These are phyloP conservation scores for Ariolimax columbianus DNA, from an alignment of 2,888 invertebrate genomes.

Conservation along the genomic window DNA sequence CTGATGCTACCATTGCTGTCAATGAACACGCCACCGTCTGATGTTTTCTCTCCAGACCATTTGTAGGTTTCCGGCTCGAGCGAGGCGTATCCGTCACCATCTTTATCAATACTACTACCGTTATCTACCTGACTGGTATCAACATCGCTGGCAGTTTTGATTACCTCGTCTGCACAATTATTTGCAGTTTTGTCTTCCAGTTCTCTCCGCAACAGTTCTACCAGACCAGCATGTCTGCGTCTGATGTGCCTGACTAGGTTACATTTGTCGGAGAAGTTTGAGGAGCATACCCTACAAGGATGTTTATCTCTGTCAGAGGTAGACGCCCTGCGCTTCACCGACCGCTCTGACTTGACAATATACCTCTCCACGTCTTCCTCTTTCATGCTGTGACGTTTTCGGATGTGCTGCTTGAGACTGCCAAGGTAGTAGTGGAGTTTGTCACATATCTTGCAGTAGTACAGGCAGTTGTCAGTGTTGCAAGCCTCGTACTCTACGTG, in stretches of 20 bases:
- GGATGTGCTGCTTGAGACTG: conserved; percentile 41
- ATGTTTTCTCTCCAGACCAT: neutral
- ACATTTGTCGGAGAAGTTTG: conserved; percentile 33
- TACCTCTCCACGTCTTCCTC: conserved; percentile 26
- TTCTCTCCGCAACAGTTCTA: conserved; percentile 18
- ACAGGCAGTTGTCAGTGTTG: conserved; percentile 36
- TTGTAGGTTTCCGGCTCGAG: neutral
- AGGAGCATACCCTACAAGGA: conserved; percentile 28
- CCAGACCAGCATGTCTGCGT: conserved; percentile 32
- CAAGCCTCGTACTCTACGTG: conserved; percentile 52
- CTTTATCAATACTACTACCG: neutral
- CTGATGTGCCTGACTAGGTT: conserved; percentile 39
- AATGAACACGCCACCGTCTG: neutral
- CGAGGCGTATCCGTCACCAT: too few relatives aligned
- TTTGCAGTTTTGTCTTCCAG: neutral
- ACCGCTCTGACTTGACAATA: conserved; percentile 14
- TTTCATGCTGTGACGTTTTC: conserved; percentile 18
- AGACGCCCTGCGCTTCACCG: neutral
- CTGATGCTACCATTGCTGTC: neutral
- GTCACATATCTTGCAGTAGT: conserved; percentile 41
- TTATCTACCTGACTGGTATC: neutral
- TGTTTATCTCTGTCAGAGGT: neutral
- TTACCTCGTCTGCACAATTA: neutral
- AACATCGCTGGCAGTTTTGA: neutral
- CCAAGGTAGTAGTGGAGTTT: conserved; percentile 48